Percentiles rank a stretch among this genome's conserved stretches.
Evolutionary conservation across 37 sponge, comb jelly and placozoan genomes (phyloP).

Genomic region (Beroe ovata): DNA sequence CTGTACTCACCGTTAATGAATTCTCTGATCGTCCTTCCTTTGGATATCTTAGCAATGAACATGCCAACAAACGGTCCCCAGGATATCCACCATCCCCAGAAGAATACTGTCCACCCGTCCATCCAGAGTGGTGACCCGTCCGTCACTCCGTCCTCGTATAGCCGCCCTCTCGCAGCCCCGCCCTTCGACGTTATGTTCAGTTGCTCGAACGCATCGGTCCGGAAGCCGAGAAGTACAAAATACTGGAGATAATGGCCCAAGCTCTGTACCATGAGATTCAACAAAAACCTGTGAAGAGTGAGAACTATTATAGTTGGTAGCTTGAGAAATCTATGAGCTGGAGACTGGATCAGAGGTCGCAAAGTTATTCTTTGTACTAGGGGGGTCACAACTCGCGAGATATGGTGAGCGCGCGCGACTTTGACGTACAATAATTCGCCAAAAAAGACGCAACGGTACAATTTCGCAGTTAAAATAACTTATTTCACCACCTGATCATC

Average conservation of each 20-base stretch:
- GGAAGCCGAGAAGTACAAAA: slow-evolving; percentile 12
- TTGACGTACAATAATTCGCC: too few relatives aligned
- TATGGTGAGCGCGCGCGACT: too few relatives aligned
- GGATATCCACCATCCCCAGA: slow-evolving; percentile 63
- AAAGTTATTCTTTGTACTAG: too few relatives aligned
- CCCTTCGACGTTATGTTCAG: neutral
- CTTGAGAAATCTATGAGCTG: too few relatives aligned
- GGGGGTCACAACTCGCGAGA: too few relatives aligned
- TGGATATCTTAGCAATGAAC: slow-evolving; percentile 63
- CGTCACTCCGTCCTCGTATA: neutral
- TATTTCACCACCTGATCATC: too few relatives aligned
- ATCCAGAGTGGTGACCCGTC: slow-evolving; percentile 25
- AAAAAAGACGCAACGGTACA: too few relatives aligned
- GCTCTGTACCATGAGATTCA: slow-evolving; percentile 22
- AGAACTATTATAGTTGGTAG: too few relatives aligned
- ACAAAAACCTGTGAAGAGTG: slow-evolving; percentile 34
- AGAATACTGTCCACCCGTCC: slow-evolving; percentile 60
- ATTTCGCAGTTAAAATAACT: too few relatives aligned
- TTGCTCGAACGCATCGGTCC: slow-evolving; percentile 47
- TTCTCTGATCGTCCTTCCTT: slow-evolving; percentile 37
- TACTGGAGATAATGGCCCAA: slow-evolving; percentile 28
- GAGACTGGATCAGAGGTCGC: too few relatives aligned
- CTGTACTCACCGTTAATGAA: slow-evolving; percentile 55
- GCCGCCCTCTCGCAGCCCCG: neutral
- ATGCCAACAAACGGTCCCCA: slow-evolving; percentile 55